Evolutionary conservation across 2,797 vertebrate genomes (phyloP), one percentile per base, ranked within the genome.

Genomic region (Rhabdophis nuchalis): DNA sequence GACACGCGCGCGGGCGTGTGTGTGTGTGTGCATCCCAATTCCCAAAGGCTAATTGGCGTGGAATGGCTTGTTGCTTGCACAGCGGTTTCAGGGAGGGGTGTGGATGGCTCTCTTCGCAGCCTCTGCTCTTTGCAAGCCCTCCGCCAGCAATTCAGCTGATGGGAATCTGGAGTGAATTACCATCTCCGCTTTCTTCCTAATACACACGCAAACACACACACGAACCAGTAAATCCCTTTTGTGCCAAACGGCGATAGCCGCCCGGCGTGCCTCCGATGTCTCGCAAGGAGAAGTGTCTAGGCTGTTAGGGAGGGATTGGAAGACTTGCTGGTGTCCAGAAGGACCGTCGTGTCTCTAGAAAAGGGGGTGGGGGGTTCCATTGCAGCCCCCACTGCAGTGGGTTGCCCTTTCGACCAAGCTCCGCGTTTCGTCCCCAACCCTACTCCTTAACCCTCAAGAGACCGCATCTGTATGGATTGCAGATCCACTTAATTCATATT

Each of bases 401-500:
- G 89, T 88, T 18, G 36, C 91, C 92, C 91, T 88, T 61, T 88
- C 56, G 18, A 6, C 91, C 91, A 82, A 91, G 88, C 94, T 36
- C 86, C 92, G 92, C 86, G 87, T 92, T 89, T 90, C 88, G 57
- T 77, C 4, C 36, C 64, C 61, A 92, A 72, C 25, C 64, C 23
- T 57, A 56, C 82, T 91, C 88, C 87, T 10, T 89, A 90, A 87
- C 92, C 77, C 89, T 87, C 18, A n/a, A n/a, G 72, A 25, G 86
- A 68, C 88, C 91, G 90, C 89, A 52, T 90, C 90, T 86, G 11
- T 92, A 93, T 92, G 86, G 93, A 92, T 93, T 89, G 85, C 90
- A 85, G 27, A 91, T 46, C 92, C 82, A 90, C 82, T 94, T 95
- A 90, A 94, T 95, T 94, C 94, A 88, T 91, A 92, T 93, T 89